Evolutionary conservation across 2,888 invertebrate genomes (phyloP), one percentile per base, ranked within the genome.

Genomic region (Acronicta leporina): DNA sequence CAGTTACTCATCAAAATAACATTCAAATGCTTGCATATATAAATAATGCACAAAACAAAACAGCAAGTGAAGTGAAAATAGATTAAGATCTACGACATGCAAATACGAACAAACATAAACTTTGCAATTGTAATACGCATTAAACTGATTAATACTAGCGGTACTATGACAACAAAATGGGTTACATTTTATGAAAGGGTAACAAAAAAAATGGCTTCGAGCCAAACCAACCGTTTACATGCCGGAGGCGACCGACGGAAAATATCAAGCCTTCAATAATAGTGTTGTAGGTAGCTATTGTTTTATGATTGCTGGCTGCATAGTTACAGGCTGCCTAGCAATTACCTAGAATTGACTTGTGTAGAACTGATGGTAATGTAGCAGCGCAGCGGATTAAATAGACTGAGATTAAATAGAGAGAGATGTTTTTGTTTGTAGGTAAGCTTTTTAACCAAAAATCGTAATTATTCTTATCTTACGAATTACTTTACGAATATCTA

Each of bases 201-300:
- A 82, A 79, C 75, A 79, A 80, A 81, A 87, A 85, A 83, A 82
- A 78, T 90, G 89, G 90, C 84, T 64, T 67, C 33, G n/a, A 60
- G 87, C 90, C 90, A 90, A 88, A 73, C 75, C 72, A 62, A 75
- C 75, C 79, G 78, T 77, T 76, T 80, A 81, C 80, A 82, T 61
- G 81, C 87, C 84, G 77, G 78, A 73, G 85, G 86, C 84, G 80
- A 82, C 81, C 80, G 85, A 82, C 83, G 77, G 79, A 76, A 85
- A 87, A 86, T 84, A 84, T 83, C 79, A 79, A 79, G 79, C 75
- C 77, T 81, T 83, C 82, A 77, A 87, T 87, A 82, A 81, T 81
- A 82, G 47, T 51, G 53, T 49, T 45, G 49, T 65, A 35, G 46
- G 16, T 56, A 55, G 75, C 78, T 79, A 80, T 79, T 84, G 82